These are phyloP conservation scores for Blennius ocellaris DNA, from an alignment of 2,113 vertebrate species.

Conservation along the genomic window DNA sequence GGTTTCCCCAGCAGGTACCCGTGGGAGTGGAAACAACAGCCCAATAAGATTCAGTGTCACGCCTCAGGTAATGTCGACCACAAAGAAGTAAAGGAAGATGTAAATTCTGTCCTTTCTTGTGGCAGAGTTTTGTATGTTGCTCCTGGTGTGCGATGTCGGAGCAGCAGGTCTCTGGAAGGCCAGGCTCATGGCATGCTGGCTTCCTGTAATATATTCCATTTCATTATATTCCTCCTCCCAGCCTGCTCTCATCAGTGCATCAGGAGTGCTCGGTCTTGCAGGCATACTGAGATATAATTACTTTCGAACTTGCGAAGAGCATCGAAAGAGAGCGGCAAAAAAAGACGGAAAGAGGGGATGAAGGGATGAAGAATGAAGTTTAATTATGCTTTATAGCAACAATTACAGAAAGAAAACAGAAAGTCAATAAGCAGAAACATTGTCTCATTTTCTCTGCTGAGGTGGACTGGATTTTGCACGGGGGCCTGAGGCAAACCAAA, in stretches of 20 bases:
- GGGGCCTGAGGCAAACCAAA: slow-evolving; percentile 50
- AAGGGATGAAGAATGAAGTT: slow-evolving; percentile 72
- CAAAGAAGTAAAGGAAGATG: slow-evolving; percentile 7
- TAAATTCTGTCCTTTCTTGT: slow-evolving; percentile 9
- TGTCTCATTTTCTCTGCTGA: slow-evolving; percentile 62
- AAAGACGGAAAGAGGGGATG: slow-evolving; percentile 34
- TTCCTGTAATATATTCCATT: slow-evolving; percentile 71
- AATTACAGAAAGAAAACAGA: slow-evolving; percentile 78
- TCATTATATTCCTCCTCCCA: slow-evolving; percentile 72
- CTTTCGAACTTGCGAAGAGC: slow-evolving; percentile 64
- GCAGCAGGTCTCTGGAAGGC: slow-evolving; percentile 41
- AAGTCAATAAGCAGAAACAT: slow-evolving; percentile 71
- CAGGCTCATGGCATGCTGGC: slow-evolving; percentile 30
- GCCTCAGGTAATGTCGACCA: slow-evolving; percentile 4
- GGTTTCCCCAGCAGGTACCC: not conserved
- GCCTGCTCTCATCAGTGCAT: slow-evolving; percentile 77
- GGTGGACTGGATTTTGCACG: slow-evolving; percentile 41
- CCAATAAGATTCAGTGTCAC: slow-evolving; percentile 1
- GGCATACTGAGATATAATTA: slow-evolving; percentile 76
- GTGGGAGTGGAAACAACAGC: slow-evolving; percentile 14
- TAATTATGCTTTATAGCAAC: slow-evolving; percentile 80
- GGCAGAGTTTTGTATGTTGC: slow-evolving; percentile 16
- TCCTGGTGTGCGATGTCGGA: slow-evolving; percentile 14
- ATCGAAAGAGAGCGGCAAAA: slow-evolving; percentile 40
- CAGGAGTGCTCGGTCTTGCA: slow-evolving; percentile 62